Percentiles rank a stretch among this genome's conserved stretches.
phyloP scores from a whole-genome alignment of 2,888 invertebrate genomes.

The Megastigmus dorsalis region DNA sequence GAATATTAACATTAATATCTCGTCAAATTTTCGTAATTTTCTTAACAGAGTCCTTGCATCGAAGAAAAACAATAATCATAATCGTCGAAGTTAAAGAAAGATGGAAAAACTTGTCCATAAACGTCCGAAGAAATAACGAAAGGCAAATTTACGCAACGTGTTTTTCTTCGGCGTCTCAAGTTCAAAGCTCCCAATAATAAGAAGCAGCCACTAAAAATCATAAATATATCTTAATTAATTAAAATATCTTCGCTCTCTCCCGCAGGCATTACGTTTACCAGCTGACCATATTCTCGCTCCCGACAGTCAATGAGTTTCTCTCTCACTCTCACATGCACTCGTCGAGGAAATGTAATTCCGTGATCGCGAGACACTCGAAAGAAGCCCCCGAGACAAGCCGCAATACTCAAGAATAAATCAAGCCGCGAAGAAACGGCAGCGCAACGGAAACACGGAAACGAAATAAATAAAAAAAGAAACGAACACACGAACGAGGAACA shows the following conservation, averaged over 20 bases:
- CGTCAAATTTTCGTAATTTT: too few species aligned
- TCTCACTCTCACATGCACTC: neutral
- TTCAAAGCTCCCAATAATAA: neutral
- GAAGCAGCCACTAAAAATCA: neutral
- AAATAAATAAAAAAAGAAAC: neutral
- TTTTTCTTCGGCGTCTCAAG: too few species aligned
- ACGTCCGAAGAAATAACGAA: too few species aligned
- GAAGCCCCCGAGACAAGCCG: neutral
- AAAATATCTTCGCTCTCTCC: neutral
- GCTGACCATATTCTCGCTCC: too few species aligned
- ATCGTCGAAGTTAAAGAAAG: too few species aligned
- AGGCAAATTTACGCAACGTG: too few species aligned
- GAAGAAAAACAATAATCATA: too few species aligned
- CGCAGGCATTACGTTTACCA: too few species aligned
- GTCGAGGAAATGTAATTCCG: neutral
- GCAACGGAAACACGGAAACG: too few species aligned
- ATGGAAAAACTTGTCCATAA: too few species aligned
- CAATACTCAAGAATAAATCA: constrained; percentile 18
- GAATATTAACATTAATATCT: too few species aligned
- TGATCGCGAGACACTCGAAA: neutral
- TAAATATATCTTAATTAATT: constrained; percentile 20
- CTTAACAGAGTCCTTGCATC: too few species aligned
- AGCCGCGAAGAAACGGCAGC: neutral
- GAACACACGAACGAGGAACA: neutral
- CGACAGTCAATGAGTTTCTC: neutral